Evolutionary conservation across 2,888 invertebrate species (phyloP), one percentile per base, ranked within the genome.

Genomic region (Nymphalis urticae): DNA sequence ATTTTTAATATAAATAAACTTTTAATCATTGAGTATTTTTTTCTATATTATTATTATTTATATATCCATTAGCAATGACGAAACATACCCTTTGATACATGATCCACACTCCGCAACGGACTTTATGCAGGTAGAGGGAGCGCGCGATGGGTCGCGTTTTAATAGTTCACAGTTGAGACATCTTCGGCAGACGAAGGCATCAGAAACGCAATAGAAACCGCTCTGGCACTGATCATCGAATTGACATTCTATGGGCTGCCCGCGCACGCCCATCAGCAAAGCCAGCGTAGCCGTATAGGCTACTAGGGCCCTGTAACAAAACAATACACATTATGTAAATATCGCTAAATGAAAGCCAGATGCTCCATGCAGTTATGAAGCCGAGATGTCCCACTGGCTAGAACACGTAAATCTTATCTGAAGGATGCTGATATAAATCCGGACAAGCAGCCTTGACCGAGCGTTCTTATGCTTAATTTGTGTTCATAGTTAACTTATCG

Each of bases 61-160:
- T 8, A 50, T 19, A 50, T 8, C 1, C n/a, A 51, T 42, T 13
- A 42, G 9, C 21, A 51, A 42, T 27, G 13, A 36, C 51, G 7
- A 32, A 19, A 62, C 78, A 74, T 70, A 88, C 88, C 84, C 86
- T 70, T 81, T 75, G 19, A 83, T 73, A 71, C 90, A 90, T 0
- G 77, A 67, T 48, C 90, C 90, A 71, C 90, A 90, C 1, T 85
- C 79, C 2, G 77, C 65, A 2, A 88, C 80, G 1, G 86, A 85
- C 53, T 78, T 83, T 68, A 87, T 80, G 71, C 90, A 89, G 1
- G 64, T 6, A 0, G 72, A 71, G 1, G 71, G 48, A 0, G 73
- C 62, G 3, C 54, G 32, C 1, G 82, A 81, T 2, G 81, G 77
- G n/a, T 83, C 79, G 9, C 89, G 80, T 56, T 84, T 83, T 24